Base-by-base conservation (phyloP, 2,113 vertebrate species). In the Capreolus pygargus region DNA sequence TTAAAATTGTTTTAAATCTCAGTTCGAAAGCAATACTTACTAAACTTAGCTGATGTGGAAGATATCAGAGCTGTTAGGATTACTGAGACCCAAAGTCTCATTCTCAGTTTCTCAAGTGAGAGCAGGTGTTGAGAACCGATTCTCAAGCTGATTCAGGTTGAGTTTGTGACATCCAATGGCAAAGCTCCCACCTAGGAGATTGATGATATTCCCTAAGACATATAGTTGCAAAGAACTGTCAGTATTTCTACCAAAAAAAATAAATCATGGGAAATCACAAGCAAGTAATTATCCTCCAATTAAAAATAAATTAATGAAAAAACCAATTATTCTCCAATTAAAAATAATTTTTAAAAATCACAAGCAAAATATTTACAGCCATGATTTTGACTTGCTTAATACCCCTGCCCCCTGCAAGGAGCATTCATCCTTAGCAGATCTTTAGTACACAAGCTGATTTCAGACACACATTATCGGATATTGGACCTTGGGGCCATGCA, bases 11-110 rank as follows among this genome's bases (percentile, higher is more conserved):
- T 58, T 74, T 54, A 52, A 79, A 7, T 74, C 58, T 86, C 39
- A 54, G 25, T n/a, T 93, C 23, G 89, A 70, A 86, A 93, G 30
- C 33, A 84, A 50, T 95, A 97, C 98, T 96, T 94, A 98, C 96
- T 84, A 78, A 33, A 6, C 1, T 4, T 2, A 1, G 55, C 81
- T 60, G 36, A 50, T 61, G 54, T 70, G 45, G 76, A 94, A 64
- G 43, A 45, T 39, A 57, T 21, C 5, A 83, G 28, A 87, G 81
- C 3, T 50, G 78, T 91, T 52, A 97, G 50, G 82, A 93, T 19
- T 39, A 33, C n/a, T 43, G 70, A 81, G 54, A 30, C 28, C 89
- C 61, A 79, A 47, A 85, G 74, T 67, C 39, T 47, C 96, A 93
- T 96, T 58, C 33, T 96, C 8, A 5, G 43, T 4, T 45, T 79